A percentile compares a stretch with the other conserved stretches of the same genome.
Evolutionary conservation across 2,888 invertebrate species (phyloP).

Genomic region (Drosophila atroscutellata): DNA sequence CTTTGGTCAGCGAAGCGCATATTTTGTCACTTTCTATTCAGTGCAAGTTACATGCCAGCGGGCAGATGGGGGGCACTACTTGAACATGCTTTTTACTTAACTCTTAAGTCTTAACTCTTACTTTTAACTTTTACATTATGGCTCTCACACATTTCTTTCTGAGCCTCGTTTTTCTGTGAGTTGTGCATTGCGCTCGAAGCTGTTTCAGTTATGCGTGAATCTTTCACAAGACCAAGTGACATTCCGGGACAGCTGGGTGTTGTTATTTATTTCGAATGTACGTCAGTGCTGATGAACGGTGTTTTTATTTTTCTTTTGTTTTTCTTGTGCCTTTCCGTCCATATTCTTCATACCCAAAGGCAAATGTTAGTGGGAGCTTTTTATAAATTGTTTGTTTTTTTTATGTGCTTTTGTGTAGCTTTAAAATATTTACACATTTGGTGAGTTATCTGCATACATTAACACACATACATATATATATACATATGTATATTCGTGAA

Average conservation of each 20-base stretch:
- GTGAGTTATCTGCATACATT: slow-evolving; percentile 3
- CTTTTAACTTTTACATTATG: slow-evolving; percentile 40
- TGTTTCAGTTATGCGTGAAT: slow-evolving; percentile 80
- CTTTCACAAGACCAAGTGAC: slow-evolving; percentile 82
- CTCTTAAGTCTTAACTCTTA: slow-evolving; percentile 40
- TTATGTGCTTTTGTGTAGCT: slow-evolving; percentile 7
- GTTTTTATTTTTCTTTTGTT: neutral
- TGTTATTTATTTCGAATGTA: slow-evolving; percentile 28
- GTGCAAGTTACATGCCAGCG: slow-evolving; percentile 38
- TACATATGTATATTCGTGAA: neutral
- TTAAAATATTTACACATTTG: neutral
- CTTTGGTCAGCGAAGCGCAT: slow-evolving; percentile 50
- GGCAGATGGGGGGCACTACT: neutral
- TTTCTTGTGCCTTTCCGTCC: neutral
- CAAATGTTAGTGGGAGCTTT: slow-evolving; percentile 3
- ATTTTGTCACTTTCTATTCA: slow-evolving; percentile 69
- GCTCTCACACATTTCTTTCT: slow-evolving; percentile 24
- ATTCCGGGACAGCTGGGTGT: slow-evolving; percentile 40
- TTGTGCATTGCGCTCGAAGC: slow-evolving; percentile 32
- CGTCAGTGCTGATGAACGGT: slow-evolving; percentile 4
- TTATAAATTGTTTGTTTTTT: neutral
- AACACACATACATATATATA: neutral
- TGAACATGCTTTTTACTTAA: slow-evolving; percentile 31
- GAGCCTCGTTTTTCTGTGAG: slow-evolving; percentile 11
- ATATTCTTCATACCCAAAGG: slow-evolving; percentile 12